Evolutionary conservation across 2,797 vertebrate genomes (phyloP).

Genomic region (Anisognathus igniventris): DNA sequence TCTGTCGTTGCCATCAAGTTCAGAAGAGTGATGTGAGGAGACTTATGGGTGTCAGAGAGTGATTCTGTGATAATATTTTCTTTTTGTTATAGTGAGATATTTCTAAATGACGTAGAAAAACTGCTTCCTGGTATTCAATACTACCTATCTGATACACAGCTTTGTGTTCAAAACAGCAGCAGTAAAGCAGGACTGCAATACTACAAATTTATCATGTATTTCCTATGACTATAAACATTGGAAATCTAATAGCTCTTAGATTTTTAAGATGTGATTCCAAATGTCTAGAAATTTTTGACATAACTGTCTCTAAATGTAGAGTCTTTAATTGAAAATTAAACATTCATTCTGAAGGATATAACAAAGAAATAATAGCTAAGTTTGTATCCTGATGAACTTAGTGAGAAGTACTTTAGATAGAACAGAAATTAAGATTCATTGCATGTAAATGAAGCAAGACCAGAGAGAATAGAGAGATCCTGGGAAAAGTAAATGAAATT

Average conservation of each 20-base stretch:
- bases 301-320: neutral
- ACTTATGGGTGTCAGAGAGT: neutral
- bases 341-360: neutral
- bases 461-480: neutral
- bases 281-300: neutral
- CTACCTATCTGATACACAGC: neutral
- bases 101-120: neutral
- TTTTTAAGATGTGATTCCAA: neutral
- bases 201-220: neutral
- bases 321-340: neutral
- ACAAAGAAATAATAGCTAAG: constrained; percentile 1
- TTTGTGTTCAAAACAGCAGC: neutral
- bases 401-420: neutral
- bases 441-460: neutral
- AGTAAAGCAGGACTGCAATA: neutral
- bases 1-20: neutral
- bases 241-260: neutral
- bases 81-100: neutral
- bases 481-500: constrained; percentile 28
- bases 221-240: neutral
- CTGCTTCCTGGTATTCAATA: neutral
- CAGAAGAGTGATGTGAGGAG: neutral
- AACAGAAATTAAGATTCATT: constrained; percentile 27
- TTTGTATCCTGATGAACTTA: constrained; percentile 9
- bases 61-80: neutral